Base-by-base conservation (phyloP, 2,797 vertebrate species). In the Clarias pachynema region DNA sequence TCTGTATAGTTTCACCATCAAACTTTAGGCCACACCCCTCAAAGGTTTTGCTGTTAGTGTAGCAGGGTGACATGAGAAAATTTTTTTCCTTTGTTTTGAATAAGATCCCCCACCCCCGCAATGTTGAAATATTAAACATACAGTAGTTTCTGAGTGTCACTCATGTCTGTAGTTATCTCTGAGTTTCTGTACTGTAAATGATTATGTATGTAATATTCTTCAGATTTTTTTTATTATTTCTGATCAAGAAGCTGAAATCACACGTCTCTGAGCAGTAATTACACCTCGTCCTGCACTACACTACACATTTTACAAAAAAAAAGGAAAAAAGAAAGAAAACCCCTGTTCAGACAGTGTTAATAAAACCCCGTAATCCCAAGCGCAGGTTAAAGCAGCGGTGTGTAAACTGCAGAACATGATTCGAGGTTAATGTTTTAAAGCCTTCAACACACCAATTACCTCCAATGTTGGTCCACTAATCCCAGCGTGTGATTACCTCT, bases 401-500 rank as follows among this genome's bases (percentile, higher is more conserved):
- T 56, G 72, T 29, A 53, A 53, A 20, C 29, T 53, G 31, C 44
- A 57, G 73, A 10, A 57, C 6, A 12, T 75, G 53, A 77, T 59
- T 59, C 31, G 9, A 34, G 56, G 74, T 59, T 29, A 75, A 20
- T 56, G 53, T 75, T 75, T 53, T 9, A 7, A 22, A 59, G 56
- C 16, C 22, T 79, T 40, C 29, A 59, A 57, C 70, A 74, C 70
- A 74, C 53, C 74, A 59, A 59, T 77, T 77, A 34, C 53, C 73
- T 75, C 29, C 18, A 15, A 34, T 9, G 18, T 31, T 57, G 18
- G 14, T 75, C 44, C 20, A 22, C 53, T 20, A 10, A 57, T 57
- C 53, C 1, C 29, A n/a, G 1, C n/a, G 22, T 62, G 75, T n/a
- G 10, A 79, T 79, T 62, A 79, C 6, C 57, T 16, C 10, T 37